Evolutionary conservation across 2,888 invertebrate genomes (phyloP), one percentile per base, ranked within the genome.

Genomic region (Bombyx huttoni): DNA sequence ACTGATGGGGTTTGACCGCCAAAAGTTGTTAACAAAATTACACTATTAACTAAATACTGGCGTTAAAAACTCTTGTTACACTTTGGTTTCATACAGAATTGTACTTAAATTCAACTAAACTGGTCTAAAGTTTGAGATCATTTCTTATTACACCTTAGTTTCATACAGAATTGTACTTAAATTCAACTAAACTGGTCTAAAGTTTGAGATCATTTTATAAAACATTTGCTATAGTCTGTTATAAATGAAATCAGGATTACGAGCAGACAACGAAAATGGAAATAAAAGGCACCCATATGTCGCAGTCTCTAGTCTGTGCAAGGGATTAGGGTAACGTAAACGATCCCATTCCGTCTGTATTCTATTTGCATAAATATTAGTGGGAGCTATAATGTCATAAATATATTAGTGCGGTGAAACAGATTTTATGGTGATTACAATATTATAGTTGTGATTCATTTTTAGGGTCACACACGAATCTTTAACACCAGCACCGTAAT

Each of bases 281-380:
- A 52, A 48, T 57, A 60, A 40, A 40, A 46, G 14, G n/a, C n/a
- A 49, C 13, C 49, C 81, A 81, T 82, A 84, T 83, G 81, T 77
- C 77, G 64, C 63, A 61, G 67, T 61, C 66, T 70, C 65, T 49
- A 47, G 51, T 46, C 49, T 53, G 53, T 45, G 48, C 9, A 51
- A 58, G 63, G 78, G 78, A 78, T 82, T 81, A 81, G 84, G 85
- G 82, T 67, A 60, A 65, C 72, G 75, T 77, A 81, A 85, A 81
- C 79, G 84, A 79, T 74, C 75, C 78, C 80, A 81, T 83, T 85
- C 75, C 72, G 81, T 71, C 72, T 79, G 75, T 84, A 85, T 89
- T 87, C 89, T 85, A 88, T 88, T 89, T 89, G 84, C 88, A 89
- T 89, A 88, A 85, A 86, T 85, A 88, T 87, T 86, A 87, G 85